Conservation (phyloP, 2,797 vertebrate genomes). For the Carcharodon carcharias region DNA sequence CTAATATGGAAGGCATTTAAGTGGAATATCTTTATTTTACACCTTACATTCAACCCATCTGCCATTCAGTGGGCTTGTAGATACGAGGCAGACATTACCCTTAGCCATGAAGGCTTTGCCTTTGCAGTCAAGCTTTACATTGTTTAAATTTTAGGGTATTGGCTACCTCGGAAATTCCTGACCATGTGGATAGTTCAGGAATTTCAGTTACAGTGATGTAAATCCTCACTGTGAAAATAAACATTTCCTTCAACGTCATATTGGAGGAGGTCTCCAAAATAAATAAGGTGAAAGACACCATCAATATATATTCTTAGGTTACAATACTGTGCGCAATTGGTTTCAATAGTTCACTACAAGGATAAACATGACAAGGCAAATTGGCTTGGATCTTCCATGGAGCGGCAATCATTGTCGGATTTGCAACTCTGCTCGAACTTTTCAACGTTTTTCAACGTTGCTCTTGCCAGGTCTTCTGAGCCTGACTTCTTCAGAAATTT, state of each 20-base stretch:
- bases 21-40: too few relatives aligned
- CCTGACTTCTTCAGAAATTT: too few relatives aligned
- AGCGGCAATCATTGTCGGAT: too few relatives aligned
- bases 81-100: too few relatives aligned
- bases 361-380: neutral
- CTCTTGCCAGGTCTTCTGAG: too few relatives aligned
- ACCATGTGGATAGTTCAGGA: constrained; percentile 38
- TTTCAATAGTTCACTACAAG: neutral
- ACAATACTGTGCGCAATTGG: neutral
- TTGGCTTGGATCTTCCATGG: neutral
- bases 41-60: too few relatives aligned
- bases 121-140: constrained; percentile 28
- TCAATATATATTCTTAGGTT: neutral
- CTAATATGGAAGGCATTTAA: too few relatives aligned
- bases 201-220: constrained; percentile 42
- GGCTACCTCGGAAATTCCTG: constrained; percentile 26
- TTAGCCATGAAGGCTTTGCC: constrained; percentile 32
- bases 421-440: too few relatives aligned
- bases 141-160: constrained; percentile 25
- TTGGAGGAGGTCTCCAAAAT: neutral
- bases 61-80: too few relatives aligned
- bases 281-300: neutral
- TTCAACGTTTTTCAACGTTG: too few relatives aligned
- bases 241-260: neutral
- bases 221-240: constrained; percentile 42